phyloP scores from a whole-genome alignment of 2,888 invertebrate species.

The Electrophaes corylata region DNA sequence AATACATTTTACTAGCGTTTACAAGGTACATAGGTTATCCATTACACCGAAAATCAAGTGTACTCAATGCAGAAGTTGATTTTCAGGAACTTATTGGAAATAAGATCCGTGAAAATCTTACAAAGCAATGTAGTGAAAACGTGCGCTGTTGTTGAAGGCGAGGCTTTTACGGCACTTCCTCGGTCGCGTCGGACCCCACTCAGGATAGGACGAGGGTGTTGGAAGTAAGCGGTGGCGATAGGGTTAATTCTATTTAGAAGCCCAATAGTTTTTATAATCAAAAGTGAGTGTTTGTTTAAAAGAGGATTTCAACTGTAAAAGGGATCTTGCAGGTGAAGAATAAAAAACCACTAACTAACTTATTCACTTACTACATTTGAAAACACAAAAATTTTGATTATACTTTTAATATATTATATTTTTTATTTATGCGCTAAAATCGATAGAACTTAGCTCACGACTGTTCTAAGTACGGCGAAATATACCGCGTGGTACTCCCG shows the following conservation, averaged over 20 bases:
- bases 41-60: conserved; percentile 19
- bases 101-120: conserved; percentile 62
- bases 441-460: too few species aligned
- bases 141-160: conserved; percentile 64
- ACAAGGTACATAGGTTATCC: conserved; percentile 19
- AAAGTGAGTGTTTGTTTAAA: too few species aligned
- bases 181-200: conserved; percentile 24
- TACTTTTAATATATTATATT: too few species aligned
- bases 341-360: too few species aligned
- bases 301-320: too few species aligned
- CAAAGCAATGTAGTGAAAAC: conserved; percentile 73
- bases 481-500: too few species aligned
- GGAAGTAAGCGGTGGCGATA: conserved; percentile 11
- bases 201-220: conserved; percentile 14
- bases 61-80: conserved; percentile 47
- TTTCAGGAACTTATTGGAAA: conserved; percentile 66
- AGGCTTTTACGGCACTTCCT: conserved; percentile 58
- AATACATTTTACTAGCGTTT: too few species aligned
- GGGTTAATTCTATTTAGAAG: not conserved
- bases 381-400: too few species aligned
- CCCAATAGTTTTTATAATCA: not conserved
- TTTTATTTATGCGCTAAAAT: too few species aligned
- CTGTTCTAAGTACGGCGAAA: too few species aligned
- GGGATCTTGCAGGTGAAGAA: too few species aligned
- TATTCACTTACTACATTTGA: too few species aligned